These are phyloP conservation scores for Sphaerophoria taeniata DNA, from an alignment of 2,888 invertebrate genomes.

Conservation along the genomic window DNA sequence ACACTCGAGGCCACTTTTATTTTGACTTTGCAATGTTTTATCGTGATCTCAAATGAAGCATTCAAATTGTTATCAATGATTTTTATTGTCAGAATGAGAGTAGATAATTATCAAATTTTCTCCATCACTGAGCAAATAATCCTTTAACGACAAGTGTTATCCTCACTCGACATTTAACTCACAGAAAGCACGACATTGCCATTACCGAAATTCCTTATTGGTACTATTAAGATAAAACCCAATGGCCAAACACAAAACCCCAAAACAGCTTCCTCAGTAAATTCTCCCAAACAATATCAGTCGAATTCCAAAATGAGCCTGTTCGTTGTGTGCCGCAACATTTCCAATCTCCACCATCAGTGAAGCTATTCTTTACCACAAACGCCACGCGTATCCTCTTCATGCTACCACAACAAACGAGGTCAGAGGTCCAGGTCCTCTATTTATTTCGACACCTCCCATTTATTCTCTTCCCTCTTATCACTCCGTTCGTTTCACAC, in stretches of 20 bases:
- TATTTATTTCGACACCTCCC: constrained; percentile 11
- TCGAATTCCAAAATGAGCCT: neutral
- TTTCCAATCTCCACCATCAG: neutral
- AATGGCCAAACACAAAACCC: constrained; percentile 22
- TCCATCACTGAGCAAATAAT: constrained; percentile 11
- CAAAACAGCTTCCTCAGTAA: constrained; percentile 5
- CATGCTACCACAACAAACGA: neutral
- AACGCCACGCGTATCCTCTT: neutral
- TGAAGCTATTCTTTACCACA: constrained; percentile 3
- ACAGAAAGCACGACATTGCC: neutral
- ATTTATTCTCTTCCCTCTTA: neutral
- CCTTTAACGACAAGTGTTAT: neutral
- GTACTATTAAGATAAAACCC: constrained; percentile 25
- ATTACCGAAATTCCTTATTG: constrained; percentile 1
- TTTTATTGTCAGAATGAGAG: neutral
- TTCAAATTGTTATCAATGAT: neutral
- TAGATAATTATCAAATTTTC: constrained; percentile 6
- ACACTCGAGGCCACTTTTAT: too few relatives aligned
- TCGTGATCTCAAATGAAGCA: too few relatives aligned
- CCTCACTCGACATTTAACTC: neutral
- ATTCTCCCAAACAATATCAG: constrained; percentile 7
- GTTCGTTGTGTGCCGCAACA: neutral
- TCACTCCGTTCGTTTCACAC: constrained; percentile 1
- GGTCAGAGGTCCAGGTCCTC: constrained; percentile 17
- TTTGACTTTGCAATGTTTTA: too few relatives aligned